Evolutionary conservation across 2,113 vertebrate species (phyloP), one percentile per base, ranked within the genome.

Genomic region (Nannospalax galili): DNA sequence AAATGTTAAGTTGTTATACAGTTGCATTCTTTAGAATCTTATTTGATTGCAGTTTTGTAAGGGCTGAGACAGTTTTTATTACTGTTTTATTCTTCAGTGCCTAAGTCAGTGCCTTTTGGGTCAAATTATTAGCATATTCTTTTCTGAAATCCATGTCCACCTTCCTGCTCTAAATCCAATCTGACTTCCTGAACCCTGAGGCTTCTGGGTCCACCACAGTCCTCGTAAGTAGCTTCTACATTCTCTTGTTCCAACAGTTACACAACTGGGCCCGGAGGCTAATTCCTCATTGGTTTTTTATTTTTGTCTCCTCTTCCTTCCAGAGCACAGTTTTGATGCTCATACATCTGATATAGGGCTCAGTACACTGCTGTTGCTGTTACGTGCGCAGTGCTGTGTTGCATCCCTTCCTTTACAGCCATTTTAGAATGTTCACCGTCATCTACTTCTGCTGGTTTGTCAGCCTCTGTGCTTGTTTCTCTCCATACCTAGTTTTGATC

Each of bases 71-170:
- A 67, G 19, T 90, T 52, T 97, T 81, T 86, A 74, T 89, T 87
- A 73, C 91, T 95, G 1, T 84, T 96, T 95, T 84, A 87, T 92
- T 96, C 22, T n/a, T 70, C n/a, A 89, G 20, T 92, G 56, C 22
- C 78, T 95, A 91, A 79, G 81, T 87, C 60, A 45, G n/a, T 92
- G 6, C 24, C 81, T 92, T 89, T 95, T 75, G 79, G 64, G 40
- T 80, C 72, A 86, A 45, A 91, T 97, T 67, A 89, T 94, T 91
- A 72, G 19, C 37, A 40, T 86, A 37, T 88, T 86, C 4, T 90
- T 92, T 88, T 79, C 40, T 94, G 70, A 67, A n/a, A 35, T 74
- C 52, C 40, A n/a, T 9, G 9, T 77, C 26, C 1, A 73, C 9
- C 40, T 79, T 91, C 79, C 30, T 96, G 20, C 48, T 93, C 35